These are phyloP conservation scores for Rhamnusium bicolor DNA, from an alignment of 2,888 invertebrate genomes.

Conservation along the genomic window DNA sequence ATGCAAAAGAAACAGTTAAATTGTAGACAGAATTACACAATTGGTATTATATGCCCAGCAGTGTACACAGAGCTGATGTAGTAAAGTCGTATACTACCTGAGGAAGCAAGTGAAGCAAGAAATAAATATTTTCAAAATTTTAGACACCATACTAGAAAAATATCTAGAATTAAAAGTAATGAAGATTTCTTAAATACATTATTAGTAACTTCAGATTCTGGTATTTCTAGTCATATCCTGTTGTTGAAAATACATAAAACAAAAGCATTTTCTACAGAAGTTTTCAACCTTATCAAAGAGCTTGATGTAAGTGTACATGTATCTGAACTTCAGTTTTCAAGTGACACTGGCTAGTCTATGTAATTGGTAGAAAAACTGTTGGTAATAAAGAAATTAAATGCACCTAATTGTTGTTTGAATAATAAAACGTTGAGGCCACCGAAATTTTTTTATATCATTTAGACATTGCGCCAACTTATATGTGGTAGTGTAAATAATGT, in stretches of 20 bases:
- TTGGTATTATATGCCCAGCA: conserved; percentile 2
- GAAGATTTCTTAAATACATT: not conserved
- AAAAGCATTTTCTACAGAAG: not conserved
- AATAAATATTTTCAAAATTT: not conserved
- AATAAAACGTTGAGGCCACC: not conserved
- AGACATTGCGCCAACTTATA: no score
- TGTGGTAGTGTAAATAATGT: no score
- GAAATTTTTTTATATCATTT: no score
- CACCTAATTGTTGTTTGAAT: not conserved
- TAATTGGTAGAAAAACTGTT: not conserved
- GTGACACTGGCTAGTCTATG: not conserved
- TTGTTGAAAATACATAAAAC: not conserved
- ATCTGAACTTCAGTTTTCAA: not conserved
- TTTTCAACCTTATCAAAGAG: not conserved
- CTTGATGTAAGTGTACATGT: not conserved
- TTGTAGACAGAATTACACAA: not conserved
- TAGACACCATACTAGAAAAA: not conserved
- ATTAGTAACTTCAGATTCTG: not conserved
- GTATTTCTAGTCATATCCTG: not conserved
- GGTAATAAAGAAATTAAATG: not conserved
- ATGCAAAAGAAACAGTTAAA: not conserved
- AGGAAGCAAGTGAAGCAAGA: not conserved
- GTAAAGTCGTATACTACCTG: not conserved
- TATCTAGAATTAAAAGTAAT: not conserved
- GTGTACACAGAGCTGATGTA: not conserved